These are phyloP conservation scores for Anoplolepis gracilipes DNA, from an alignment of 1,140 invertebrate genomes.

Conservation along the genomic window DNA sequence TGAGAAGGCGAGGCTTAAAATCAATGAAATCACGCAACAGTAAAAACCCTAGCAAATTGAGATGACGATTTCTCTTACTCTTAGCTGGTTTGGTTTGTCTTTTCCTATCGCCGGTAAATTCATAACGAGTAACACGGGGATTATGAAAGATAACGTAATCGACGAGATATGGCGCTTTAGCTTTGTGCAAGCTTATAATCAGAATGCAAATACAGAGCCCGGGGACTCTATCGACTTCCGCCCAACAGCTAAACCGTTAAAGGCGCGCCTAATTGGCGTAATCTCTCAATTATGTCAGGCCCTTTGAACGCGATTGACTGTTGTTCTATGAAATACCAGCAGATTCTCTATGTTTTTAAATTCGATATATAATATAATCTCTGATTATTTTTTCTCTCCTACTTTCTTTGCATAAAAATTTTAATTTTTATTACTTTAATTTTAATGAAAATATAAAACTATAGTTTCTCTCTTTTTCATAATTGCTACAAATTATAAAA, in stretches of 20 bases:
- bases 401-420: too few relatives aligned
- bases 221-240: constrained; percentile 47
- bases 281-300: constrained; percentile 55
- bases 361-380: background rate
- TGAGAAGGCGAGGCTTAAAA: constrained; percentile 33
- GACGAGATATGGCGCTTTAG: constrained; percentile 20
- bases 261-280: constrained; percentile 49
- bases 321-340: background rate
- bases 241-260: constrained; percentile 49
- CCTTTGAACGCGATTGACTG: constrained; percentile 20
- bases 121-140: background rate
- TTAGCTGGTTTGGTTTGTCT: background rate
- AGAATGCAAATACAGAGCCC: constrained; percentile 58
- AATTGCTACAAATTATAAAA: background rate
- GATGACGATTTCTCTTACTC: constrained; percentile 10
- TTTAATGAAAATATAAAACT: too few relatives aligned
- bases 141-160: background rate
- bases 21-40: constrained; percentile 32
- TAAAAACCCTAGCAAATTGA: constrained; percentile 22
- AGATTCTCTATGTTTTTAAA: background rate
- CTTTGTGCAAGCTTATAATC: constrained; percentile 54
- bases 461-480: background rate
- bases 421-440: too few relatives aligned
- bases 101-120: constrained; percentile 5
- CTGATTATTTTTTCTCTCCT: background rate